A percentile compares a stretch with the other conserved stretches of the same genome.
These are phyloP conservation scores for Erethizon dorsatum DNA, from an alignment of 2,797 vertebrate species.

Conservation along the genomic window DNA sequence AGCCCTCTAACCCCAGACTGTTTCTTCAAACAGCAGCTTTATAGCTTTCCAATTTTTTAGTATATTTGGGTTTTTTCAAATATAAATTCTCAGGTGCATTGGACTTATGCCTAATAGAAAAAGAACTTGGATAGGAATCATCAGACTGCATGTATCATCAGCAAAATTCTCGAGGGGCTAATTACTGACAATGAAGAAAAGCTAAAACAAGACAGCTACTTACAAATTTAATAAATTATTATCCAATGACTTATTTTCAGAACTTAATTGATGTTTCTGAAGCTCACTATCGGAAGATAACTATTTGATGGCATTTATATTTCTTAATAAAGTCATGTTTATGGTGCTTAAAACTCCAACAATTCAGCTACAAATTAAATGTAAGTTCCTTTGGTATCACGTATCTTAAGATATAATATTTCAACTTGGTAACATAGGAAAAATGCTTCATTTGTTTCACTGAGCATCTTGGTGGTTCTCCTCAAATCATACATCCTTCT, in stretches of 20 bases:
- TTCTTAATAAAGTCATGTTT: constrained; percentile 3
- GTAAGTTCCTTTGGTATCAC: background rate
- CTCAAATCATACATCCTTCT: background rate
- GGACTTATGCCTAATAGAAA: constrained; percentile 60
- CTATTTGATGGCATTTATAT: constrained; percentile 37
- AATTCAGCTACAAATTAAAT: constrained; percentile 22
- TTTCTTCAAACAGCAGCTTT: constrained; percentile 64
- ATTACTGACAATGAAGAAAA: background rate
- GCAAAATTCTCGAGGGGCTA: constrained; percentile 35
- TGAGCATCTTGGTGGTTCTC: background rate
- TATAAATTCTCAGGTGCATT: constrained; percentile 68
- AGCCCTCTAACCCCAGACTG: constrained; percentile 11
- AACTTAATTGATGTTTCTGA: background rate
- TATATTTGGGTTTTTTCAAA: constrained; percentile 67
- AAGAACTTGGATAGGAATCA: constrained; percentile 52
- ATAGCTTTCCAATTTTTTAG: constrained; percentile 69
- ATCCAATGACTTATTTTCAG: constrained; percentile 7
- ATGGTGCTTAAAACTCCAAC: background rate
- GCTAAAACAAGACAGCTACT: constrained; percentile 18
- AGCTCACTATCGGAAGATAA: constrained; percentile 6
- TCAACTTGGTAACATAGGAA: background rate
- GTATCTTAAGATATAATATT: constrained; percentile 12
- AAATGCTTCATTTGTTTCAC: background rate
- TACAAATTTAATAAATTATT: constrained; percentile 38
- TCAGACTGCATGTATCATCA: background rate